These are phyloP conservation scores for Pristis pectinata DNA, from an alignment of 2,797 vertebrate genomes.

Conservation along the genomic window DNA sequence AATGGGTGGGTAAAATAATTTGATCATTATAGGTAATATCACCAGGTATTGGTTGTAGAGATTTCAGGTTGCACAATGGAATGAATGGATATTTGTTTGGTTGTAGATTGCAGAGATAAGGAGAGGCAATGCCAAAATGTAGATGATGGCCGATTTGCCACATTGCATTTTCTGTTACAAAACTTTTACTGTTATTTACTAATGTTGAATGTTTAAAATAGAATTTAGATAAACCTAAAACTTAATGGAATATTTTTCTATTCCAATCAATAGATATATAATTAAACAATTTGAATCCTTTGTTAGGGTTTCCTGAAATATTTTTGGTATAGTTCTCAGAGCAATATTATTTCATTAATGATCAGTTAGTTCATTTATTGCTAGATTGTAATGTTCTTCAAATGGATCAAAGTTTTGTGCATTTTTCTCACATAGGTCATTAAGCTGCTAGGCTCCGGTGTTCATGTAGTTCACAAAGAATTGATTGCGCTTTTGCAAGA, in stretches of 20 bases:
- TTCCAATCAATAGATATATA: not conserved
- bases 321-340: not conserved
- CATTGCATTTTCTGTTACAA: not conserved
- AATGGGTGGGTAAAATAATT: not conserved
- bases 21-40: not conserved
- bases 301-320: slow-evolving; percentile 33
- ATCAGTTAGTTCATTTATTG: not conserved
- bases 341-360: not conserved
- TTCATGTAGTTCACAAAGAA: slow-evolving; percentile 82
- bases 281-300: not conserved
- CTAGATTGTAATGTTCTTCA: not conserved
- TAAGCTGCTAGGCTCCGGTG: slow-evolving; percentile 79
- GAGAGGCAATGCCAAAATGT: not conserved
- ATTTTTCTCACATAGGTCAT: slow-evolving; percentile 63
- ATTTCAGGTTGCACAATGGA: not conserved
- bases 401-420: slow-evolving; percentile 29
- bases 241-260: not conserved
- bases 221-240: not conserved
- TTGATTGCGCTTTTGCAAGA: slow-evolving; percentile 81
- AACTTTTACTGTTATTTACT: not conserved
- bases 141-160: not conserved
- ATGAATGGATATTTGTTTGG: not conserved
- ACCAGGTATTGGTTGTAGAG: not conserved
- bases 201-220: not conserved
- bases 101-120: not conserved